Evolutionary conservation across 2,797 vertebrate genomes (phyloP).

Genomic region (Falco cherrug): DNA sequence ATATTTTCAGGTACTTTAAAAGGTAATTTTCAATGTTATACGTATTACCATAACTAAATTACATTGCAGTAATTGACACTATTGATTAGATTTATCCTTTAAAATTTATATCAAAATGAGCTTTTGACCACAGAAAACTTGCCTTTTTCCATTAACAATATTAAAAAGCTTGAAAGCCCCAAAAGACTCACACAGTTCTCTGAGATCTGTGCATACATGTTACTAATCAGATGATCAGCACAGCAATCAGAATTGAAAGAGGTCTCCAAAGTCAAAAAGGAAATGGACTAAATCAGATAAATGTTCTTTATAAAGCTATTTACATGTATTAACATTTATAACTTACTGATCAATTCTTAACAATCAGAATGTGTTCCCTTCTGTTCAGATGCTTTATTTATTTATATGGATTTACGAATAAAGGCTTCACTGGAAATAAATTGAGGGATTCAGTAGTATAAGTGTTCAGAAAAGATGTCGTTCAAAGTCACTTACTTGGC

Average conservation of each 20-base stretch:
- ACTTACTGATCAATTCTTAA: not conserved
- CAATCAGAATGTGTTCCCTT: not conserved
- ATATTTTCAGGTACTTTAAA: not conserved
- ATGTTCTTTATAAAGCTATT: not conserved
- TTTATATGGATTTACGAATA: not conserved
- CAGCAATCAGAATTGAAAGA: not conserved
- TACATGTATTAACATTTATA: not conserved
- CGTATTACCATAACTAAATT: not conserved
- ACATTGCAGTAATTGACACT: not conserved
- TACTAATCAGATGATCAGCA: not conserved
- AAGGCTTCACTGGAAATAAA: not conserved
- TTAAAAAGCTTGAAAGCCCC: not conserved
- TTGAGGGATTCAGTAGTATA: not conserved
- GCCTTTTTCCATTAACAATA: not conserved
- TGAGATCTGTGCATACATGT: not conserved
- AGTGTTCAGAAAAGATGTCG: constrained; percentile 14
- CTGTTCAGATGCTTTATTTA: not conserved
- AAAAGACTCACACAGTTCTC: not conserved
- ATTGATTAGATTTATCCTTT: not conserved
- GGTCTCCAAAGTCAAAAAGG: not conserved
- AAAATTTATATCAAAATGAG: not conserved
- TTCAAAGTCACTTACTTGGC: constrained; percentile 42
- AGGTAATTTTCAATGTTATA: not conserved
- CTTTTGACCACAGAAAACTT: not conserved
- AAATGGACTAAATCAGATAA: not conserved